A percentile compares a stretch with the other conserved stretches of the same genome.
Conservation (phyloP, 2,888 invertebrate genomes). For the Tenodera sinensis region DNA sequence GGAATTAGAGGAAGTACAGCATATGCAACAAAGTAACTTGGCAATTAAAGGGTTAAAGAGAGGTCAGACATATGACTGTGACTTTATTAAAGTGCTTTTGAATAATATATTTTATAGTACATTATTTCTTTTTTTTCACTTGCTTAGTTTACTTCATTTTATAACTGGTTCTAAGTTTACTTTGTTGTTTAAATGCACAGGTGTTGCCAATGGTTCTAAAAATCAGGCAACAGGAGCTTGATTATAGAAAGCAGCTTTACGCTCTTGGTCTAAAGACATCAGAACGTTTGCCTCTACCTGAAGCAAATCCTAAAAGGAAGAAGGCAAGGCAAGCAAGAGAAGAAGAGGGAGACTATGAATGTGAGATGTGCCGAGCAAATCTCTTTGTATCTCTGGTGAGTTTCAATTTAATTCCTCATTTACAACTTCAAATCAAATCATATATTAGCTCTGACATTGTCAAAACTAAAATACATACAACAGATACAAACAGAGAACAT, state of each 20-base stretch:
- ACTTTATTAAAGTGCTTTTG: not conserved
- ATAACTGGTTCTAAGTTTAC: not conserved
- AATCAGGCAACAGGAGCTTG: constrained; percentile 60
- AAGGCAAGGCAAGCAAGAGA: constrained; percentile 43
- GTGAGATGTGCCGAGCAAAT: constrained; percentile 78
- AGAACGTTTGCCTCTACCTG: constrained; percentile 60
- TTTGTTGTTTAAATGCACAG: constrained; percentile 35
- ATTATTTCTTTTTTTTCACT: not conserved
- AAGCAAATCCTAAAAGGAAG: constrained; percentile 50
- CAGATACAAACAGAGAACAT: too few species aligned
- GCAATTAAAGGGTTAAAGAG: too few species aligned
- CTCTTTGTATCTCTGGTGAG: constrained; percentile 77
- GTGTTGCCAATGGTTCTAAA: constrained; percentile 60
- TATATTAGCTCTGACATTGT: too few species aligned
- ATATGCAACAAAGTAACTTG: too few species aligned
- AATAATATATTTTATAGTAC: constrained; percentile 2
- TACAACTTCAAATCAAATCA: too few species aligned
- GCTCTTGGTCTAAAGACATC: constrained; percentile 59
- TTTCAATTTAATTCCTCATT: too few species aligned
- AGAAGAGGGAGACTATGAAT: constrained; percentile 70
- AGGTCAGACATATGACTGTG: too few species aligned
- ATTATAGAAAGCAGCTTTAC: constrained; percentile 57
- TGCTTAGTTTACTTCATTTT: not conserved
- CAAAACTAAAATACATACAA: too few species aligned
- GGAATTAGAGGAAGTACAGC: too few species aligned